phyloP scores from a whole-genome alignment of 1,140 invertebrate species.

The Drosophila prosaltans region DNA sequence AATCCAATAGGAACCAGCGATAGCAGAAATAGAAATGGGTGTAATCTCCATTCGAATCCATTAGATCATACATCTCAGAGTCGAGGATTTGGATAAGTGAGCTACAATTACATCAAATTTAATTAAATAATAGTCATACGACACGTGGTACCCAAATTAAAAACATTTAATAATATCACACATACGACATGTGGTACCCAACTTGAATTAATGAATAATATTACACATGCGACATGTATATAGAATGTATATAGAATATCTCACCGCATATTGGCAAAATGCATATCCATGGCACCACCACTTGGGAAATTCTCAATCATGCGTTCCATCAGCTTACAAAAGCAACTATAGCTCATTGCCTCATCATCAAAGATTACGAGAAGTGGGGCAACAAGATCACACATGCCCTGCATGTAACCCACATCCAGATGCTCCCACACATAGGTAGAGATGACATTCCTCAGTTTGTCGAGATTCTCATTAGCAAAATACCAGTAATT shows the following conservation, averaged over 20 bases:
- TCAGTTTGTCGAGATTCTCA: conserved; percentile 95
- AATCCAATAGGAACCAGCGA: conserved; percentile 92
- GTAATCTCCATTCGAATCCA: conserved; percentile 97
- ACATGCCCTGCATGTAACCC: conserved; percentile 97
- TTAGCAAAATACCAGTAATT: conserved; percentile 96
- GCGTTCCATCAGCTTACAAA: conserved; percentile 94
- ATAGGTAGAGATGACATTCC: conserved; percentile 98
- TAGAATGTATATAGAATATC: conserved; percentile 75
- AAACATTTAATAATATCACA: too few relatives aligned
- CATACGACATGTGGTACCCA: conserved; percentile 85
- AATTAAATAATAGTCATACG: neutral
- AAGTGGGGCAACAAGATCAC: conserved; percentile 96
- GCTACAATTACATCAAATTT: conserved; percentile 40
- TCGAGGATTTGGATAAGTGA: conserved; percentile 94
- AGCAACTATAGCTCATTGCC: conserved; percentile 95
- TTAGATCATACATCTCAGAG: conserved; percentile 95
- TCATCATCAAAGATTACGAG: conserved; percentile 97
- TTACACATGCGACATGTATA: conserved; percentile 86
- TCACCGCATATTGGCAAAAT: conserved; percentile 97
- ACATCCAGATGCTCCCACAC: conserved; percentile 97
- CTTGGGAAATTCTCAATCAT: conserved; percentile 97
- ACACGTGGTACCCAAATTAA: neutral
- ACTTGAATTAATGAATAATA: conserved; percentile 89
- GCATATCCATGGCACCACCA: conserved; percentile 96
- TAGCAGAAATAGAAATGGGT: conserved; percentile 99